Percentiles rank a stretch among this genome's conserved stretches.
phyloP scores from a whole-genome alignment of 2,797 vertebrate species.

The Botia almorhae region DNA sequence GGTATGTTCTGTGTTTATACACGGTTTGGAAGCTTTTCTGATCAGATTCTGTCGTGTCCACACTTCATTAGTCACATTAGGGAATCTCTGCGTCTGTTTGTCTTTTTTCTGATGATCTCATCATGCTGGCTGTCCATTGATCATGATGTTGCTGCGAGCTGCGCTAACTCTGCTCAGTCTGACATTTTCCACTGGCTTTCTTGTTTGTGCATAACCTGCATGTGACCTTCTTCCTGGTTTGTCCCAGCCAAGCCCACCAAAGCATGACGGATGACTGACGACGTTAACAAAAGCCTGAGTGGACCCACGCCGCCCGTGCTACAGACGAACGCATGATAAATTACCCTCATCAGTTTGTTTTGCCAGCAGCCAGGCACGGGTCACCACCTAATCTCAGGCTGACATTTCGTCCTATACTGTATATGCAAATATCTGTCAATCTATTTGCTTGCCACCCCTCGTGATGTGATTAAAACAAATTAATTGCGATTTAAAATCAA shows the following conservation, averaged over 20 bases:
- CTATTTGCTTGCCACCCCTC: slow-evolving; percentile 76
- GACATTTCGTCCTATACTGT: slow-evolving; percentile 78
- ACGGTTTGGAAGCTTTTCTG: neutral
- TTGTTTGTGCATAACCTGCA: slow-evolving; percentile 52
- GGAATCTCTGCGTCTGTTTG: slow-evolving; percentile 35
- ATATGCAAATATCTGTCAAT: slow-evolving; percentile 84
- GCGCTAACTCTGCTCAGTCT: slow-evolving; percentile 37
- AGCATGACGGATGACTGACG: slow-evolving; percentile 80
- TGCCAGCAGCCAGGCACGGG: slow-evolving; percentile 75
- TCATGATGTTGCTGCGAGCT: slow-evolving; percentile 17
- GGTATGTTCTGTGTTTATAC: no score
- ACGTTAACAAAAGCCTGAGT: slow-evolving; percentile 74
- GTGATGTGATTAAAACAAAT: slow-evolving; percentile 84
- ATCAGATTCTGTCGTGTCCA: slow-evolving; percentile 20
- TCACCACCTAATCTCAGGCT: slow-evolving; percentile 77
- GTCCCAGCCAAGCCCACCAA: slow-evolving; percentile 54
- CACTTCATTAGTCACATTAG: neutral
- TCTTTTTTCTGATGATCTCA: slow-evolving; percentile 53
- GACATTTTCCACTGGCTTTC: slow-evolving; percentile 56
- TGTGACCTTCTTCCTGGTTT: slow-evolving; percentile 50
- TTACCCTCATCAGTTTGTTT: slow-evolving; percentile 79
- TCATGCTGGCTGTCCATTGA: slow-evolving; percentile 31
- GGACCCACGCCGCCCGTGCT: slow-evolving; percentile 57
- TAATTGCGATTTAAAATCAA: slow-evolving; percentile 79
- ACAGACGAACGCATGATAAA: slow-evolving; percentile 77